Conservation (phyloP, 2,888 invertebrate species). For the Philereme transversata region DNA sequence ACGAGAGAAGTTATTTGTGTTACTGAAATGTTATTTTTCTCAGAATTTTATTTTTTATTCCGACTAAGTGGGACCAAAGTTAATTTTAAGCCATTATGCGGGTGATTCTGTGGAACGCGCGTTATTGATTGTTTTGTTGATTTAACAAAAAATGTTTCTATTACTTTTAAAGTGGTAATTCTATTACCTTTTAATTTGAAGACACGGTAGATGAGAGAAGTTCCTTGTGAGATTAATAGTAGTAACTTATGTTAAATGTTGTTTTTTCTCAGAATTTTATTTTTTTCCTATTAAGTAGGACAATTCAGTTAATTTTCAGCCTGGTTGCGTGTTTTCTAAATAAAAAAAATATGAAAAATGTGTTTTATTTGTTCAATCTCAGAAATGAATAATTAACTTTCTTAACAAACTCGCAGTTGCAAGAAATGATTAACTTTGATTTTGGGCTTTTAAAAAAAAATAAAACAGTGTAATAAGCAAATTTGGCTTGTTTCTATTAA, state of each 20-base stretch:
- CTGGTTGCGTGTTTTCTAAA: not conserved
- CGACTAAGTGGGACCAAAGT: too few relatives aligned
- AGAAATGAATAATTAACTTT: not conserved
- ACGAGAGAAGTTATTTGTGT: not conserved
- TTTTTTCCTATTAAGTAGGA: not conserved
- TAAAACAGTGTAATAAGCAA: not conserved
- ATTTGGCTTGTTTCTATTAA: not conserved
- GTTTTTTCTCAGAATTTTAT: too few relatives aligned
- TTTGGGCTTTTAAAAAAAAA: not conserved
- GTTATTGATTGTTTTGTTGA: not conserved
- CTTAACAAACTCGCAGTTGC: not conserved
- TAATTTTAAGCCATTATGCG: too few relatives aligned
- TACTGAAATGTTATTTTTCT: not conserved
- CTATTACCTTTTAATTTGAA: too few relatives aligned
- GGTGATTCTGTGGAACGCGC: too few relatives aligned
- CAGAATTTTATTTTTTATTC: not conserved
- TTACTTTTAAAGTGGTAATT: too few relatives aligned
- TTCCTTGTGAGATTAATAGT: too few relatives aligned
- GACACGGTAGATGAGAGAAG: too few relatives aligned
- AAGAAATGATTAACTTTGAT: conserved; percentile 4
- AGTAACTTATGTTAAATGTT: too few relatives aligned
- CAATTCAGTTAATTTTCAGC: not conserved
- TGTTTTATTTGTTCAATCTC: not conserved
- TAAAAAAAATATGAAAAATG: not conserved
- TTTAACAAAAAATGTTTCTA: too few relatives aligned